Base-by-base conservation (phyloP, 1,140 invertebrate genomes). In the Eufriesea mexicana region DNA sequence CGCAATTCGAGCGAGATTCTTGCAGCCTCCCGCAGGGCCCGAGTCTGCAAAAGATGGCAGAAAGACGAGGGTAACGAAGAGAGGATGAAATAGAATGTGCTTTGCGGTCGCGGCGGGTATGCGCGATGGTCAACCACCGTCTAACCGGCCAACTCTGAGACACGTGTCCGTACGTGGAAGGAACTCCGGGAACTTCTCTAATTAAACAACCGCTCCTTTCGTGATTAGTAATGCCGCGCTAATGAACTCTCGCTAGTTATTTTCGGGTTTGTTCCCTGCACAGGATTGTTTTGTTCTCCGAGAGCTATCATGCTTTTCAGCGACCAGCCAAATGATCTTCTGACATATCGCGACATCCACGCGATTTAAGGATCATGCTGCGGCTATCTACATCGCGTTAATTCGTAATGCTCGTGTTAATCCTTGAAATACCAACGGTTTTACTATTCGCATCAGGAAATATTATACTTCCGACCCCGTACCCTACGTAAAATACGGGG, bases 181-280 rank as follows among this genome's bases (percentile, higher is more conserved):
- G 59, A 74, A 87, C 67, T 64, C 54, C 57, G 68, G 59, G 45
- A 88, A 88, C 83, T 83, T 88, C 79, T 82, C 77, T 62, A 85
- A 88, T 88, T 88, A 88, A 88, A 88, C 61, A 64, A 59, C 35
- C 35, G 42, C 55, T 77, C 76, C 67, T 88, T 79, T 66, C 64
- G 67, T 67, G 78, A 88, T 85, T 88, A 88, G 64, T 64, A 45
- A 87, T 70, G 57, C 73, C 42, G 45, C 75, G 86, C 77, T 85
- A 87, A 88, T 78, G 86, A 66, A 85, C 71, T 80, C 49, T 64
- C 55, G 25, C 28, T 20, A 7, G 66, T 59, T 77, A 78, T 66
- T 83, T 82, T 76, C 23, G 23, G 45, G 42, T 59, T 82, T 54
- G 23, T 28, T 54, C 28, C 16, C 25, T 2, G 71, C 9, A n/a